Conservation (phyloP, 2,113 vertebrate species). For the Cynoglossus semilaevis region DNA sequence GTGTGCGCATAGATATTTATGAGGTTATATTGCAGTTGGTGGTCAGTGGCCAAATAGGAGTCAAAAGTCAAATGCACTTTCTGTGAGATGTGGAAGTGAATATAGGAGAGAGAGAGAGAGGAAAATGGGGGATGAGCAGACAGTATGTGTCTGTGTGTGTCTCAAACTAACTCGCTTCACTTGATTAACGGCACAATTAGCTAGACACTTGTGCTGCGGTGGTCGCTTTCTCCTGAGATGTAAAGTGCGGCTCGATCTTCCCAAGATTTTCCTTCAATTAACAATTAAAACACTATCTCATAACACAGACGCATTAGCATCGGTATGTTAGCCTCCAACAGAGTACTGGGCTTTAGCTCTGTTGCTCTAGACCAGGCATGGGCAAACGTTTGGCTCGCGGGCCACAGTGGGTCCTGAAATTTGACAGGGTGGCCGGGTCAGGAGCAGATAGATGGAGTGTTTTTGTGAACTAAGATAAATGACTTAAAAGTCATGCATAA, state of each 20-base stretch:
- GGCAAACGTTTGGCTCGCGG: too few species aligned
- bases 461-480: too few species aligned
- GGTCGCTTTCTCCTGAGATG: too few species aligned
- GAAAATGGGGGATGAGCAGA: neutral
- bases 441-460: too few species aligned
- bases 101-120: slow-evolving; percentile 17
- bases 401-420: too few species aligned
- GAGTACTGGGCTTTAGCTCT: too few species aligned
- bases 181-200: slow-evolving; percentile 45
- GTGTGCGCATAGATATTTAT: slow-evolving; percentile 36
- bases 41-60: slow-evolving; percentile 34
- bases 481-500: too few species aligned
- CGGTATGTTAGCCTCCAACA: neutral
- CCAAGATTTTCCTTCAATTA: neutral
- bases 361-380: too few species aligned
- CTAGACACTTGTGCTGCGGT: slow-evolving; percentile 13
- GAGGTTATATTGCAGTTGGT: slow-evolving; percentile 44
- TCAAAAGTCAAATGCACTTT: slow-evolving; percentile 52
- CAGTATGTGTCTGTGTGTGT: neutral
- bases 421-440: too few species aligned
- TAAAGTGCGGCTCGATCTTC: too few species aligned
- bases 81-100: slow-evolving; percentile 42
- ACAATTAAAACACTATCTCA: too few species aligned
- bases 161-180: neutral
- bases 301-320: too few species aligned